A percentile compares a stretch with the other conserved stretches of the same genome.
Evolutionary conservation across 2,113 vertebrate genomes (phyloP).

Genomic region (Opisthocomus hoazin): DNA sequence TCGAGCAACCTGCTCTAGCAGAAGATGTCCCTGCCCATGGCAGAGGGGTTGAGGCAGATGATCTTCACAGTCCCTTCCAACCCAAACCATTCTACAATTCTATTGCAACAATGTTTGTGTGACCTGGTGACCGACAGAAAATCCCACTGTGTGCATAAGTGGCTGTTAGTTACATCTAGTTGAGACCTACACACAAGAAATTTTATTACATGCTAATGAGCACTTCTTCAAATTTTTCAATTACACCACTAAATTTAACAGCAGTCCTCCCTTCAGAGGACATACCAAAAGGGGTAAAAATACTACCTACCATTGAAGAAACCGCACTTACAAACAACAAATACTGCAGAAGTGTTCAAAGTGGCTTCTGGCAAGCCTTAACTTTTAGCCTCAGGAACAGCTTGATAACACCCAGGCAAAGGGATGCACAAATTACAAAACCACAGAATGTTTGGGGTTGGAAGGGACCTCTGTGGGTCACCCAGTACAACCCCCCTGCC

Average conservation of each 20-base stretch:
- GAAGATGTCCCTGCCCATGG: too few relatives aligned
- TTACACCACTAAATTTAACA: not conserved
- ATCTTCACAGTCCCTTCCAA: too few relatives aligned
- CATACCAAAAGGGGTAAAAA: not conserved
- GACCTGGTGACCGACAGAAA: not conserved
- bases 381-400: not conserved
- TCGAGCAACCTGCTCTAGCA: too few relatives aligned
- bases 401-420: not conserved
- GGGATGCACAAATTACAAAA: too few relatives aligned
- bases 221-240: not conserved
- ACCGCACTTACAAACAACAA: not conserved
- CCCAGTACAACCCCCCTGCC: too few relatives aligned
- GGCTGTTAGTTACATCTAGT: fast-evolving
- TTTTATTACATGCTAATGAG: not conserved
- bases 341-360: not conserved
- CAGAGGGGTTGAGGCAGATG: too few relatives aligned
- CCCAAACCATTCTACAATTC: too few relatives aligned
- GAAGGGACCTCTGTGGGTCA: too few relatives aligned
- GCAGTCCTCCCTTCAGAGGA: not conserved
- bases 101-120: not conserved
- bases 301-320: not conserved
- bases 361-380: not conserved
- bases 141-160: not conserved
- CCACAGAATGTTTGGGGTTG: too few relatives aligned
- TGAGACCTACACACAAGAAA: not conserved